phyloP scores from a whole-genome alignment of 1,140 invertebrate species.

The Tyrophagus putrescentiae region DNA sequence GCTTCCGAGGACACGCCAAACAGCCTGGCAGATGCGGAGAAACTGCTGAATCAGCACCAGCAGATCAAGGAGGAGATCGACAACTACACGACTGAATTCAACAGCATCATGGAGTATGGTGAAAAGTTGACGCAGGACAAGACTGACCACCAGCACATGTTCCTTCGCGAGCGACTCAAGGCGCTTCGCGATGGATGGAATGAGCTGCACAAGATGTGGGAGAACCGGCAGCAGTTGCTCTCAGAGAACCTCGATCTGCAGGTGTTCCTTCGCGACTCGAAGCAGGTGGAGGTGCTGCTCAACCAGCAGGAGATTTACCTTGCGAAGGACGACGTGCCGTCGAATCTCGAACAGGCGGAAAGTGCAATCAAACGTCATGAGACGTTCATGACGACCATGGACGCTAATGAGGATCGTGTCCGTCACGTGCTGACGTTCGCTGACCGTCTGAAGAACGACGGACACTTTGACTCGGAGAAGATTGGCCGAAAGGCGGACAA shows the following conservation, averaged over 20 bases:
- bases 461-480: conserved; percentile 78
- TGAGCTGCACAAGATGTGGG: conserved; percentile 98
- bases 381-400: conserved; percentile 97
- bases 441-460: conserved; percentile 66
- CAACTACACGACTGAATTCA: conserved; percentile 93
- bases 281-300: conserved; percentile 90
- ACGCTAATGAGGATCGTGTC: conserved; percentile 98
- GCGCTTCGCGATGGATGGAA: conserved; percentile 97
- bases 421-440: conserved; percentile 87
- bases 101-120: conserved; percentile 98
- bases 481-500: conserved; percentile 89
- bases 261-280: conserved; percentile 86
- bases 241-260: conserved; percentile 87
- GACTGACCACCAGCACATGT: conserved; percentile 95
- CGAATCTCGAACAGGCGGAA: conserved; percentile 89
- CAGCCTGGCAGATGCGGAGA: conserved; percentile 90
- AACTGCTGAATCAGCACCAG: conserved; percentile 83
- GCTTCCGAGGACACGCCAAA: conserved; percentile 94
- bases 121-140: conserved; percentile 72
- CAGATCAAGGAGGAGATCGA: conserved; percentile 97
- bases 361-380: conserved; percentile 93
- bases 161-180: conserved; percentile 85
- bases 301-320: conserved; percentile 93
- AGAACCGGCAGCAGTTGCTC: conserved; percentile 83
- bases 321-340: conserved; percentile 84